Base-by-base conservation (phyloP, 2,797 vertebrate species). In the Peromyscus nudipes region DNA sequence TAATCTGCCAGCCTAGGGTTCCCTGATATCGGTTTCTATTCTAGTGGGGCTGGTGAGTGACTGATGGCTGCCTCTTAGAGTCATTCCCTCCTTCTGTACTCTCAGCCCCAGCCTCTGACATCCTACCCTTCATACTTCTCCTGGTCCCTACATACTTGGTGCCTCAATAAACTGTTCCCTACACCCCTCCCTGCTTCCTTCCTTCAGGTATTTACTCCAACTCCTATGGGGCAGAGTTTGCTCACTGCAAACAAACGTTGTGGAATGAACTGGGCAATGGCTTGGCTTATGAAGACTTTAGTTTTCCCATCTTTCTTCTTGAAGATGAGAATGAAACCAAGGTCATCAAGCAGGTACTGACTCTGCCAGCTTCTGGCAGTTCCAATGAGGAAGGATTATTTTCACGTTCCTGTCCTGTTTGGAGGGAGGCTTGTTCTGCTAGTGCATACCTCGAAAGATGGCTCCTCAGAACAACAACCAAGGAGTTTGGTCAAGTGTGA, bases 281-380 rank as follows among this genome's bases (percentile, higher is more conserved):
- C 0, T 96, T 99, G 84, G 99, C 99, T 1, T 99, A 99, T 0
- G 99, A 99, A 98, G 99, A 99, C 81, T 99, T 99, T 11, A 98
- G 98, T 92, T 99, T 99, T 96, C 99, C 99, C 1, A 99, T 99
- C 91, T 99, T 99, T 98, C 99, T 99, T 4, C 98, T 99, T 21
- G 99, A 99, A 52, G 99, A 99, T 1, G 99, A 99, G 98, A 99
- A 99, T 0, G 99, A 99, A 98, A 99, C 99, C 0, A 98, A 98
- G 81, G 97, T 99, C 83, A 99, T 99, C 92, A 99, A 99, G 19
- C 99, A 99, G 99, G 99, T 99, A 97, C 93, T 34, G 46, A 43
- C n/a, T 69, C 52, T 11, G 12, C 49, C 85, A 91, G 10, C 64
- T 92, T 65, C 55, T 71, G 31, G 65, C 71, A 73, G 14, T 73